phyloP scores from a whole-genome alignment of 2,113 vertebrate species.

The Boulengeromyrus knoepffleri region DNA sequence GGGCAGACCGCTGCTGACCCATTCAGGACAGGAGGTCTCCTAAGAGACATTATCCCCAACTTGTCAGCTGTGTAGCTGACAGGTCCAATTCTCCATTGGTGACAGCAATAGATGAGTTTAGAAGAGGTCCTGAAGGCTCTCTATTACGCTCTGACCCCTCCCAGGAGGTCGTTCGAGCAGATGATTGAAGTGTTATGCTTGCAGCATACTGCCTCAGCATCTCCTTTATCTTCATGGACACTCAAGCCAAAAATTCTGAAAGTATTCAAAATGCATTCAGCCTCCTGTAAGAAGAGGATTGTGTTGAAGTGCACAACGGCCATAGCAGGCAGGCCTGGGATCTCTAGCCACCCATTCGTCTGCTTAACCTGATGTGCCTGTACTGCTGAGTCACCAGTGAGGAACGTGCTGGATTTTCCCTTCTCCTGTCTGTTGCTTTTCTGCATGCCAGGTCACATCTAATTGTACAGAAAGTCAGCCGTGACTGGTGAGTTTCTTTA shows the following conservation, averaged over 20 bases:
- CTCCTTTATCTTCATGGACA: not conserved
- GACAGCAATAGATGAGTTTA: not conserved
- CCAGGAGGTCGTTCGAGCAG: not conserved
- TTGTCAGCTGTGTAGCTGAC: not conserved
- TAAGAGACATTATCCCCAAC: not conserved
- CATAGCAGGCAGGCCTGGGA: too few species aligned
- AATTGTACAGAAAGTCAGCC: not conserved
- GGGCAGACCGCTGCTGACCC: not conserved
- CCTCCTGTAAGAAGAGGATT: not conserved
- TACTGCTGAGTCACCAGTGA: not conserved
- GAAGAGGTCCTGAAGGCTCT: not conserved
- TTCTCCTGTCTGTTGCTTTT: not conserved
- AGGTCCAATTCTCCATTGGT: not conserved
- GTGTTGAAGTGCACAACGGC: not conserved
- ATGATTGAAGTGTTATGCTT: not conserved
- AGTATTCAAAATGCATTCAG: not conserved
- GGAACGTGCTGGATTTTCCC: not conserved
- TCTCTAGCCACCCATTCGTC: not conserved
- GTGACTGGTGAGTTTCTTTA: not conserved
- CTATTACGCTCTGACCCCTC: not conserved
- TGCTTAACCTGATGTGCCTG: not conserved
- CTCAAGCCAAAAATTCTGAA: not conserved
- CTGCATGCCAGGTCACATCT: constrained; percentile 3
- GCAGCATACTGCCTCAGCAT: not conserved
- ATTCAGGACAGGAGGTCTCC: not conserved